phyloP scores from a whole-genome alignment of 1,140 invertebrate species.

The Nasonia giraulti region DNA sequence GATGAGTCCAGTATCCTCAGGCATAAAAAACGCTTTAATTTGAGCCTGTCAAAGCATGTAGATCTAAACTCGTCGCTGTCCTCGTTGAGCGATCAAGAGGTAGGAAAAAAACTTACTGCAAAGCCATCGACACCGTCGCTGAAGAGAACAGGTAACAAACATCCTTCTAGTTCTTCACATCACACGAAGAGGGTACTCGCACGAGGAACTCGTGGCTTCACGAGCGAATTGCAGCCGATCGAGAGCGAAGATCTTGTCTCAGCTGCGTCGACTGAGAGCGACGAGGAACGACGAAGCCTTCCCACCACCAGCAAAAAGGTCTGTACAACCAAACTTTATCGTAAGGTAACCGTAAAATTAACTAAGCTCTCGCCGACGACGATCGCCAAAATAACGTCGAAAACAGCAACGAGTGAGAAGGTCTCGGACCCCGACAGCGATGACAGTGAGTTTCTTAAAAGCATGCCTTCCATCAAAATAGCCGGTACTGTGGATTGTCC shows the following conservation, averaged over 20 bases:
- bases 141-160: background rate
- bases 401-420: background rate
- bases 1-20: background rate
- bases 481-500: slow-evolving; percentile 58
- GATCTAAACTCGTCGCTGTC: slow-evolving; percentile 20
- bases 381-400: background rate
- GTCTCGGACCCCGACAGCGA: background rate
- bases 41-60: slow-evolving; percentile 32
- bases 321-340: slow-evolving; percentile 9
- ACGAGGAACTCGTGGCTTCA: background rate
- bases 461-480: slow-evolving; percentile 60
- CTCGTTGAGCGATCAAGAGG: slow-evolving; percentile 5
- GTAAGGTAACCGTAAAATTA: background rate
- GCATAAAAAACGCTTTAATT: slow-evolving; percentile 36
- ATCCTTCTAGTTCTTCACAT: background rate
- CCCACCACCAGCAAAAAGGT: background rate
- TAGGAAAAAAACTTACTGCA: background rate
- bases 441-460: slow-evolving; percentile 60
- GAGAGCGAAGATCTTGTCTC: slow-evolving; percentile 19
- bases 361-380: background rate
- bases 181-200: background rate
- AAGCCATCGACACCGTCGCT: background rate
- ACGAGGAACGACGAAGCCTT: background rate
- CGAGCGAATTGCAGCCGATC: background rate
- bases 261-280: background rate